A percentile compares a stretch with the other conserved stretches of the same genome.
These are phyloP conservation scores for Cricetomys ansorgei DNA, from an alignment of 2,113 vertebrate species.

Conservation along the genomic window DNA sequence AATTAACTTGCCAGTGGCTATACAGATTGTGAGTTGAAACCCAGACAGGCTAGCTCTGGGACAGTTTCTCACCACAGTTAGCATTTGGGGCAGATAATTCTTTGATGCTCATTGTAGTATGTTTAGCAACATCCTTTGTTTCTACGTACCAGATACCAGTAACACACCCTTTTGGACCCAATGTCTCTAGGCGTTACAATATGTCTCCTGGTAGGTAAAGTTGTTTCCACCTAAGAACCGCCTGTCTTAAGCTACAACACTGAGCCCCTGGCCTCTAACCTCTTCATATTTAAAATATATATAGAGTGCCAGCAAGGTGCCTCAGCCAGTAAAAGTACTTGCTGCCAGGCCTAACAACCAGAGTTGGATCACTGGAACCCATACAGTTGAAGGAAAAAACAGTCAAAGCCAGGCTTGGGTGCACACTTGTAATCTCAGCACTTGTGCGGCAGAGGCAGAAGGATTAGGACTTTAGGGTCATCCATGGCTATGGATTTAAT, in stretches of 20 bases:
- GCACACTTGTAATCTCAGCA: not conserved
- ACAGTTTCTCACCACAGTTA: not conserved
- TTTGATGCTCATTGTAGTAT: not conserved
- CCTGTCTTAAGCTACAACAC: not conserved
- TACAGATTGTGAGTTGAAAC: not conserved
- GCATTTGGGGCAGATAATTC: not conserved
- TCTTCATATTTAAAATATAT: constrained; percentile 9
- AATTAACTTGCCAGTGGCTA: not conserved
- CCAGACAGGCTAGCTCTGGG: not conserved
- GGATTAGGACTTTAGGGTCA: not conserved
- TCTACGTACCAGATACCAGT: not conserved
- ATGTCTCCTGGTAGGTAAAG: not conserved
- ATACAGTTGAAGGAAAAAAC: not conserved
- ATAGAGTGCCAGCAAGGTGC: not conserved
- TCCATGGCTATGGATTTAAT: too few relatives aligned
- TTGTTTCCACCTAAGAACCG: not conserved
- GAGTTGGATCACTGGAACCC: not conserved
- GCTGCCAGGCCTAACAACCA: not conserved
- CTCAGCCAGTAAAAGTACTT: not conserved
- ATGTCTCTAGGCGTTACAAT: not conserved
- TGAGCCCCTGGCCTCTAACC: not conserved
- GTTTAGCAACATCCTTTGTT: not conserved
- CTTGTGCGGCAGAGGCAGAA: not conserved
- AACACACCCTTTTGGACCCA: not conserved
- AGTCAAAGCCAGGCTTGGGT: not conserved